Conservation (phyloP, 2,113 vertebrate genomes). For the Tricholaema leucomelas region DNA sequence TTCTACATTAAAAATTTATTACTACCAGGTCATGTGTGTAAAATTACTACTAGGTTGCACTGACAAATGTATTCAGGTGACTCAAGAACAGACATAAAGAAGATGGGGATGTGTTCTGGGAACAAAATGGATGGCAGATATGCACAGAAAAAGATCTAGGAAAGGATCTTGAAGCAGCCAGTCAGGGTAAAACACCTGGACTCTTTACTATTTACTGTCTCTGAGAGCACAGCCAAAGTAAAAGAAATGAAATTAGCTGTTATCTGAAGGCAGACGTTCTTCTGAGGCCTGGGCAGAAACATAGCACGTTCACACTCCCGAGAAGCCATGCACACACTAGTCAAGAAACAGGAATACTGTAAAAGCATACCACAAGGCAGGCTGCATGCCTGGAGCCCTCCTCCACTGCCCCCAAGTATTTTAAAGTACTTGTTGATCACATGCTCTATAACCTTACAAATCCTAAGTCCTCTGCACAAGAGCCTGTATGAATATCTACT, state of each 20-base stretch:
- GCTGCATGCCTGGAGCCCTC: background rate
- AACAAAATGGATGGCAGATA: background rate
- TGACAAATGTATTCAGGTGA: background rate
- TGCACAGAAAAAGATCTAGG: background rate
- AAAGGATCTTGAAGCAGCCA: background rate
- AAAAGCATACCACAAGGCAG: background rate
- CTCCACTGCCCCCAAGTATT: background rate
- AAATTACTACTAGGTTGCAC: background rate
- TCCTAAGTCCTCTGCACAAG: background rate
- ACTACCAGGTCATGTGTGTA: background rate
- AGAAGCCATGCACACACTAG: background rate
- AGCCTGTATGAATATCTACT: background rate
- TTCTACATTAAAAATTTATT: background rate
- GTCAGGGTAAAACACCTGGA: background rate
- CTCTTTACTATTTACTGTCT: too few species aligned
- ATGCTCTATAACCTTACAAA: background rate
- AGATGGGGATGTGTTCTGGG: background rate
- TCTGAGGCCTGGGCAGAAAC: background rate
- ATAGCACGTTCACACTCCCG: background rate
- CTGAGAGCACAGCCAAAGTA: background rate
- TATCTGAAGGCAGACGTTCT: background rate
- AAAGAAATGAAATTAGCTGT: background rate
- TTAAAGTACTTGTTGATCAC: background rate
- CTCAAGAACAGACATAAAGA: background rate
- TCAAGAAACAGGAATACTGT: background rate